These are phyloP conservation scores for Eurytoma californica DNA, from an alignment of 2,888 invertebrate species.

Conservation along the genomic window DNA sequence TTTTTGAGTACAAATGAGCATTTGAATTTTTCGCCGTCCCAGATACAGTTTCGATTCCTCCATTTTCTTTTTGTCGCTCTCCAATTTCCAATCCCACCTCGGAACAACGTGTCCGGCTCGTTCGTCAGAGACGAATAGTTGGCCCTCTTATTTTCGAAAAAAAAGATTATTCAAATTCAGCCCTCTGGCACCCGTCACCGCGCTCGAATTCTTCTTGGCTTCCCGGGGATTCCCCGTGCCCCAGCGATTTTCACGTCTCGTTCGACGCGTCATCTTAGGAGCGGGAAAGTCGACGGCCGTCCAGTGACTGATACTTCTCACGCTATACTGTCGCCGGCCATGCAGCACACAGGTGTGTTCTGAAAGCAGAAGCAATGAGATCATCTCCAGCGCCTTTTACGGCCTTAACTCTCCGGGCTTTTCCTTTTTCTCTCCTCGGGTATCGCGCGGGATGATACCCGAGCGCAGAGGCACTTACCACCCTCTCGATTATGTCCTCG, in stretches of 20 bases:
- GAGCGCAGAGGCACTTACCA: constrained; percentile 62
- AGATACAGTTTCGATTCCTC: not conserved
- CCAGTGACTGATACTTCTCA: constrained; percentile 59
- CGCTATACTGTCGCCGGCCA: constrained; percentile 66
- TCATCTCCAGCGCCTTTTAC: too few species aligned
- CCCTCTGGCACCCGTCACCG: not conserved
- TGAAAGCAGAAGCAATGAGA: constrained; percentile 59
- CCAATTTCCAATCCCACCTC: not conserved
- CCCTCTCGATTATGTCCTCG: constrained; percentile 77
- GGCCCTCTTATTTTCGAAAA: not conserved
- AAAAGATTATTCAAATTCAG: constrained; percentile 1
- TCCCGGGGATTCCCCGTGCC: not conserved
- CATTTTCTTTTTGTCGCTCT: not conserved
- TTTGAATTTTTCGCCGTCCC: not conserved
- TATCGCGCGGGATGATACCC: not conserved
- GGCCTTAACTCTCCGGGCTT: not conserved
- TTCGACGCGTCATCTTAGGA: not conserved
- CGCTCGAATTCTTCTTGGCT: not conserved
- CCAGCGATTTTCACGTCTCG: not conserved
- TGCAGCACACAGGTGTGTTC: constrained; percentile 70
- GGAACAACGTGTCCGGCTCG: not conserved
- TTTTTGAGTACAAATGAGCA: constrained; percentile 7
- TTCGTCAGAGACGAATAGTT: not conserved
- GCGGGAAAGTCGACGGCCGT: not conserved
- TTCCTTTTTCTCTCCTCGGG: not conserved